Conservation (phyloP, 2,797 vertebrate genomes). For the Masticophis lateralis region DNA sequence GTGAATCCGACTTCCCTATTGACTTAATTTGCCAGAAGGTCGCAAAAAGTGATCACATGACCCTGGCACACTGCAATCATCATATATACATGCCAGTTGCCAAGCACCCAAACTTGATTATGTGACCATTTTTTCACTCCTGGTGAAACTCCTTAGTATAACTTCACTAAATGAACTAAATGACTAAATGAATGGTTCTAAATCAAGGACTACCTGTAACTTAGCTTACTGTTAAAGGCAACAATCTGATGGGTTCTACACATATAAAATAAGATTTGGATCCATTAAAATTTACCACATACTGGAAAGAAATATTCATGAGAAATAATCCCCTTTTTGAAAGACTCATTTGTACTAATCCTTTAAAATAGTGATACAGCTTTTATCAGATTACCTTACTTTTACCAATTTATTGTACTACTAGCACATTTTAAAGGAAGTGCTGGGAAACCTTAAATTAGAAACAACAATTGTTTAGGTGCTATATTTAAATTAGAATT, state of each 20-base stretch:
- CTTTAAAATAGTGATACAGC: neutral
- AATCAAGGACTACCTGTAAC: neutral
- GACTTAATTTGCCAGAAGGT: too few species aligned
- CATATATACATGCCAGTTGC: too few species aligned
- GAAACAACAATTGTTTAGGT: neutral
- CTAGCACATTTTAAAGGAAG: neutral
- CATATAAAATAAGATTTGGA: neutral
- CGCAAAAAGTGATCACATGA: too few species aligned
- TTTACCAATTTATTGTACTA: neutral
- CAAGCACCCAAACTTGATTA: too few species aligned
- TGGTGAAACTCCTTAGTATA: too few species aligned
- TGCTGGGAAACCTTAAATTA: neutral
- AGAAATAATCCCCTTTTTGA: neutral
- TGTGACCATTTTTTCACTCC: too few species aligned
- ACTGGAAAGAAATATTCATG: neutral
- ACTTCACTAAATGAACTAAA: too few species aligned
- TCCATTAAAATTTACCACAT: neutral
- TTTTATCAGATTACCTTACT: neutral
- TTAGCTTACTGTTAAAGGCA: neutral
- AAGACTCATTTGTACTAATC: neutral
- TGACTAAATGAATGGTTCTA: too few species aligned
- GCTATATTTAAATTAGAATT: neutral
- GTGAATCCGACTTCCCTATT: too few species aligned
- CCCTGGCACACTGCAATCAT: too few species aligned
- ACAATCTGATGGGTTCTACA: neutral